phyloP scores from a whole-genome alignment of 2,888 invertebrate genomes.

The Hyposoter didymator region DNA sequence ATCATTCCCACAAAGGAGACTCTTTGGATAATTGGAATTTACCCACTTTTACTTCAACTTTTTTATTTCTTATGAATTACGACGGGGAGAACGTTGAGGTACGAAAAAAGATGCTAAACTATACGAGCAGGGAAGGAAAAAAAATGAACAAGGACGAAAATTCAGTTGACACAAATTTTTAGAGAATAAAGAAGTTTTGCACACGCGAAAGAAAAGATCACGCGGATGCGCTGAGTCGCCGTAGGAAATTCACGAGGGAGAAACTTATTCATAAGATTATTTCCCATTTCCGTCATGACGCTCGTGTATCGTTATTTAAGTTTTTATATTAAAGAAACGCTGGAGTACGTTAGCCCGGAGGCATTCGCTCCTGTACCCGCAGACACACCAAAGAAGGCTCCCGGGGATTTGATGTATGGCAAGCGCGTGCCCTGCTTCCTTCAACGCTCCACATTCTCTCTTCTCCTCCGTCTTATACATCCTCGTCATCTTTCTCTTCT shows the following conservation, averaged over 20 bases:
- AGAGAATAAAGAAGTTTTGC: conserved; percentile 28
- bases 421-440: conserved; percentile 82
- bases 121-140: background rate
- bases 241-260: conserved; percentile 65
- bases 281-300: conserved; percentile 82
- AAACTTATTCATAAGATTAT: conserved; percentile 82
- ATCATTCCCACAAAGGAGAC: conserved; percentile 46
- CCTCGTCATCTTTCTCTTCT: conserved; percentile 33
- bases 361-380: conserved; percentile 68
- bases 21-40: conserved; percentile 46
- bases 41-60: conserved; percentile 32
- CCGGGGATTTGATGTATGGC: conserved; percentile 82
- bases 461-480: conserved; percentile 33
- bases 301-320: conserved; percentile 84
- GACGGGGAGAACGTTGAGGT: background rate
- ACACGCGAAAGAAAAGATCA: conserved; percentile 21
- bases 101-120: background rate
- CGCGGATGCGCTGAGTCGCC: conserved; percentile 35
- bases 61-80: conserved; percentile 14
- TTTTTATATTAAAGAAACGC: conserved; percentile 82
- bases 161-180: conserved; percentile 8
- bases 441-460: conserved; percentile 69
- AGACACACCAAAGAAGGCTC: conserved; percentile 63
- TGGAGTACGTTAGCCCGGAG: conserved; percentile 65
- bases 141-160: conserved; percentile 21